A percentile compares a stretch with the other conserved stretches of the same genome.
Evolutionary conservation across 2,888 invertebrate genomes (phyloP).

Genomic region (Nebria brevicollis): DNA sequence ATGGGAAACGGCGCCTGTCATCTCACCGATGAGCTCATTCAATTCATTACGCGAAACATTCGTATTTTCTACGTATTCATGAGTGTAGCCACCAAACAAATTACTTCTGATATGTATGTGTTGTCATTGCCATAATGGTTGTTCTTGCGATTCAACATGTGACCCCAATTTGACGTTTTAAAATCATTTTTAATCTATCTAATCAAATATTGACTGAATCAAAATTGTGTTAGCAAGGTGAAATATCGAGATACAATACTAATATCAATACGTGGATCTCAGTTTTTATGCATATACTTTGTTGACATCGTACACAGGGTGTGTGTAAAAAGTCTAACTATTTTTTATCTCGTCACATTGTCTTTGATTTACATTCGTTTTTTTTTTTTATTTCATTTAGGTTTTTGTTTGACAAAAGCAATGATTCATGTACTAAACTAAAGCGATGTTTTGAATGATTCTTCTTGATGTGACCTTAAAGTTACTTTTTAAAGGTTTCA

Average conservation of each 20-base stretch:
- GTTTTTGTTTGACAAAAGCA: not conserved
- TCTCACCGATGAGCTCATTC: conserved; percentile 56
- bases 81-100: conserved; percentile 24
- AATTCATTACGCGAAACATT: conserved; percentile 53
- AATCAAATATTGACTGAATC: conserved; percentile 18
- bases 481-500: conserved; percentile 38
- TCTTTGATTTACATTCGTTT: not conserved
- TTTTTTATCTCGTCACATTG: conserved; percentile 9
- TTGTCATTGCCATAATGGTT: conserved; percentile 43
- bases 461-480: conserved; percentile 35
- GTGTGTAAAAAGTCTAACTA: not conserved
- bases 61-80: conserved; percentile 39
- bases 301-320: conserved; percentile 42
- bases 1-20: conserved; percentile 51
- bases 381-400: not conserved
- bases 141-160: conserved; percentile 61
- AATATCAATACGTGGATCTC: not conserved
- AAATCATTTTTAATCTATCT: conserved; percentile 34
- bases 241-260: conserved; percentile 4
- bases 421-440: conserved; percentile 11
- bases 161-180: conserved; percentile 62
- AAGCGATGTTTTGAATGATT: conserved; percentile 16
- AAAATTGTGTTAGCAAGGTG: conserved; percentile 10
- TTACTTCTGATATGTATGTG: conserved; percentile 20
- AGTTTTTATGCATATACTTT: conserved; percentile 34